Evolutionary conservation across 2,113 vertebrate genomes (phyloP), one percentile per base, ranked within the genome.

Genomic region (Oncorhynchus kisutch): DNA sequence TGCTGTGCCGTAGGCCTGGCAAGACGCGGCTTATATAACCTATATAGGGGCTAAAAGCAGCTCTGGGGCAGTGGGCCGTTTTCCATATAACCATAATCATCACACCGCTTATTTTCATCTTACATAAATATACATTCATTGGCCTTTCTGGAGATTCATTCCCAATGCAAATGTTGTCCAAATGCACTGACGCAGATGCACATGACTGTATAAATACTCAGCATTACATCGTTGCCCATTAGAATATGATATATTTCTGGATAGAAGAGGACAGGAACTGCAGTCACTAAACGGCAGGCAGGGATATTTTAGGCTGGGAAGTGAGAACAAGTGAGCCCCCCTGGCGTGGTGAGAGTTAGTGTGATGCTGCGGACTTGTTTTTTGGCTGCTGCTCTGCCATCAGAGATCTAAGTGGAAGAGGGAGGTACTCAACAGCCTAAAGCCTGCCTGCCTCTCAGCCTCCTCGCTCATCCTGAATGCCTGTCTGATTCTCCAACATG

Each of bases 21-120:
- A 82, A 45, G 9, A 45, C 39, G 9, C 2, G 9, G 39, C 68
- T 91, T 89, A 89, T 78, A 75, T 87, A 91, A 89, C 77, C 60
- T 84, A 82, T 68, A 85, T 68, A 84, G 76, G 22, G 72, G 51
- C 57, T 16, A 57, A 82, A 78, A 57, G 76, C 77, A 80, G 59
- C 81, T 82, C 67, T n/a, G 57, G 45, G 8, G 72, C 78, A 71
- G 75, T 24, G 59, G 49, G 66, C 16, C n/a, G 27, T 31, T 68
- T 31, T 8, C 20, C 14, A 45, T 6, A 64, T 20, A 64, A 62
- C 11, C 14, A 39, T 22, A 67, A 75, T 85, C 78, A 78, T 68
- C 73, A 73, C 11, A 0, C 6, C 29, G 75, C 67, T 78, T 70
- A 74, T 82, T 85, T 87, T 72, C 74, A 79, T 75, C 72, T 80